Conservation (phyloP, 37 sponge, comb jelly and placozoan species). For the Theonella swinhoei region DNA sequence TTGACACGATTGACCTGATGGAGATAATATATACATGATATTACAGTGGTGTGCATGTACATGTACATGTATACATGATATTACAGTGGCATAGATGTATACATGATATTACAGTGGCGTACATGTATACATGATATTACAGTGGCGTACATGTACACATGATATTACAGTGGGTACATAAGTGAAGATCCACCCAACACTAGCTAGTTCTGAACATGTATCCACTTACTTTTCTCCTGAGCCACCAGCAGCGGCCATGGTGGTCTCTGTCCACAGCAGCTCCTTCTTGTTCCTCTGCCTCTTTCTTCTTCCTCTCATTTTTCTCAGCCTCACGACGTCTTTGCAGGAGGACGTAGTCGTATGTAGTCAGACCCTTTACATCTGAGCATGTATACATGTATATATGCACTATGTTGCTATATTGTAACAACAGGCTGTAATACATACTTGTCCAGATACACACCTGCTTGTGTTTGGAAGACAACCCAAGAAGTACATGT, state of each 20-base stretch:
- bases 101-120: no score
- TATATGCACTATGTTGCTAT: neutral
- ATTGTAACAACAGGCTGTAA: neutral
- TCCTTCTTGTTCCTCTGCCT: neutral
- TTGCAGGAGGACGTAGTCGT: constrained; percentile 56
- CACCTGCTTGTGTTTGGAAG: no score
- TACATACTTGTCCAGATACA: no score
- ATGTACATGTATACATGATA: no score
- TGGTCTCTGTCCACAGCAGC: neutral
- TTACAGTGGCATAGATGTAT: no score
- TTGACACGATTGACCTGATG: constrained; percentile 39
- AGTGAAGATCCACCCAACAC: neutral
- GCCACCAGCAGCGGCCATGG: neutral
- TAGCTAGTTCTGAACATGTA: no score
- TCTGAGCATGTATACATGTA: constrained; percentile 16
- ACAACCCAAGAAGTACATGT: no score
- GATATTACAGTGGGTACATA: no score
- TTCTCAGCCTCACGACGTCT: neutral
- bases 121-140: no score
- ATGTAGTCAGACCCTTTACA: constrained; percentile 56
- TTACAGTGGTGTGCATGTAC: no score
- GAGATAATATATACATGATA: neutral
- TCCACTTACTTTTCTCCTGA: neutral
- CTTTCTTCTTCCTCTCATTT: neutral
- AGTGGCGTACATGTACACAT: no score